Evolutionary conservation across 2,797 vertebrate species (phyloP).

Genomic region (Neopelma chrysocephalum): DNA sequence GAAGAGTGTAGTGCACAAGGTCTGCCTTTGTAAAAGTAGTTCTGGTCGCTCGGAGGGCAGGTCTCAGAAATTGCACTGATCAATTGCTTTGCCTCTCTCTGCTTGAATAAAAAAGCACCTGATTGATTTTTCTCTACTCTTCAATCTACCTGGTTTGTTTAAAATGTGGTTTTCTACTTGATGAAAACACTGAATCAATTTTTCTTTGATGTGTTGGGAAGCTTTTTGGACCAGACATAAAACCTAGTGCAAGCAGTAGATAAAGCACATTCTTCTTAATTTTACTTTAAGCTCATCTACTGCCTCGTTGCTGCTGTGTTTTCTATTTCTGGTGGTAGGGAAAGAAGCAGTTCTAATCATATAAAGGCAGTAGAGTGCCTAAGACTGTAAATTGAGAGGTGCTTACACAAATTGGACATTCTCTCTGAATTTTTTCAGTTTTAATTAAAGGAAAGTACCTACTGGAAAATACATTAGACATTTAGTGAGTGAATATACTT

Average conservation of each 20-base stretch:
- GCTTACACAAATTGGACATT: not conserved
- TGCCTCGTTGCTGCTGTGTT: not conserved
- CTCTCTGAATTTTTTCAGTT: not conserved
- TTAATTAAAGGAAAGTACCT: not conserved
- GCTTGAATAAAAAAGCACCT: not conserved
- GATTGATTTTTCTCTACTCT: conserved; percentile 28
- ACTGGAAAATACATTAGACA: not conserved
- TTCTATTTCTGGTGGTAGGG: not conserved
- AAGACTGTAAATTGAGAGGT: not conserved
- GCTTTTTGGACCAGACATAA: not conserved
- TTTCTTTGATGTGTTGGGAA: not conserved
- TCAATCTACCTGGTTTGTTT: not conserved
- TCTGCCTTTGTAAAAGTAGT: not conserved
- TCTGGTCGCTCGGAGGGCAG: not conserved
- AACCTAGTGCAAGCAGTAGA: not conserved
- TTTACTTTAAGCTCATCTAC: not conserved
- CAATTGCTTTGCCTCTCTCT: not conserved
- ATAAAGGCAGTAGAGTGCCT: not conserved
- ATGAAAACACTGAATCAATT: conserved; percentile 9
- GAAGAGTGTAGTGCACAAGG: not conserved
- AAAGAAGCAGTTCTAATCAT: not conserved
- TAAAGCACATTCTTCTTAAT: not conserved
- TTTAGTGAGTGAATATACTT: not conserved
- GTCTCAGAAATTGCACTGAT: not conserved
- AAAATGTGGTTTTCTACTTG: not conserved